A percentile compares a stretch with the other conserved stretches of the same genome.
phyloP scores from a whole-genome alignment of 2,888 invertebrate species.

The Parapristionchus giblindavisi region DNA sequence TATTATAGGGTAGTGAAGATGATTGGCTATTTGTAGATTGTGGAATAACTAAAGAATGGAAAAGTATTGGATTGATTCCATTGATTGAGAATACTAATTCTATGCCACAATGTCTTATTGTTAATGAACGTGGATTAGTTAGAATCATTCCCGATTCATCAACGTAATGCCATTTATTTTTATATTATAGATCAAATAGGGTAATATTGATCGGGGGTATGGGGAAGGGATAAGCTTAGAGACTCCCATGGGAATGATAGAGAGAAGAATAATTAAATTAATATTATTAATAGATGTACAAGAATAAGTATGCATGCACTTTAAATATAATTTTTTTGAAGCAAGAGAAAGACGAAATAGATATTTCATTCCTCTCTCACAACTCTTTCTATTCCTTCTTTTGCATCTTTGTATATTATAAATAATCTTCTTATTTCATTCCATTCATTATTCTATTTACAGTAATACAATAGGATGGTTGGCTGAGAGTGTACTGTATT shows the following conservation, averaged over 20 bases:
- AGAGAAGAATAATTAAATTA: not conserved
- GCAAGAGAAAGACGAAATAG: constrained; percentile 22
- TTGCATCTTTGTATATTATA: not conserved
- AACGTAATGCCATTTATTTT: not conserved
- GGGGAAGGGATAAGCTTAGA: too few relatives aligned
- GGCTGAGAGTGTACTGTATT: constrained; percentile 16
- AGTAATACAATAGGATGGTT: constrained; percentile 23
- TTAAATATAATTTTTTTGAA: constrained; percentile 18
- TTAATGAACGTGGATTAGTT: constrained; percentile 54
- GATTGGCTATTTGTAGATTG: not conserved
- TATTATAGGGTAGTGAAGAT: not conserved
- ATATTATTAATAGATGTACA: not conserved
- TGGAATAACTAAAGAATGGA: constrained; percentile 44
- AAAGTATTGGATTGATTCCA: constrained; percentile 52
- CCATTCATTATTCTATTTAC: constrained; percentile 1
- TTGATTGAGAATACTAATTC: constrained; percentile 41
- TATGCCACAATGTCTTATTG: constrained; percentile 49
- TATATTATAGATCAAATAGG: not conserved
- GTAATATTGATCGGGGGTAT: not conserved
- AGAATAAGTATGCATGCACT: not conserved
- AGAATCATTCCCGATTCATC: constrained; percentile 39
- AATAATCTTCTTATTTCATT: not conserved
- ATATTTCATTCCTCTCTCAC: not conserved
- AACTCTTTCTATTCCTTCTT: not conserved
- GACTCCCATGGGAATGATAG: not conserved